These are phyloP conservation scores for Papilio elwesi DNA, from an alignment of 2,888 invertebrate genomes.

Conservation along the genomic window DNA sequence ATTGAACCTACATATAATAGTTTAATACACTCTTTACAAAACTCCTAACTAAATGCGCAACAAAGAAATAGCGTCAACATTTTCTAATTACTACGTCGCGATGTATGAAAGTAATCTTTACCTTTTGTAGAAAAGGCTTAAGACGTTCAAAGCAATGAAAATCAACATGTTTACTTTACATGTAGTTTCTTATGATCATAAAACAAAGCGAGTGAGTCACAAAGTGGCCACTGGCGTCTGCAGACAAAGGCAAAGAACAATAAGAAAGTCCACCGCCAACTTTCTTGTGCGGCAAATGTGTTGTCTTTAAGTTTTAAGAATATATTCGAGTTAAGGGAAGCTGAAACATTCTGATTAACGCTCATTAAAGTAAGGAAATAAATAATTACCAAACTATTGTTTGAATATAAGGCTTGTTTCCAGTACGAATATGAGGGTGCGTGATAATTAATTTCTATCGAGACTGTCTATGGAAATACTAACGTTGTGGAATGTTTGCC, in stretches of 20 bases:
- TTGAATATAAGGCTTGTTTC: slow-evolving; percentile 1
- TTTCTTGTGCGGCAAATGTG: slow-evolving; percentile 35
- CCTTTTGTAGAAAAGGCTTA: slow-evolving; percentile 33
- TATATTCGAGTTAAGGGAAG: slow-evolving; percentile 30
- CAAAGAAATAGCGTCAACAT: slow-evolving; percentile 33
- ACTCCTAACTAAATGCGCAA: slow-evolving; percentile 6
- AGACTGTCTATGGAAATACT: slow-evolving; percentile 14
- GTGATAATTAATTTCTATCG: slow-evolving; percentile 14
- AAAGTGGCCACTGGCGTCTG: slow-evolving; percentile 40
- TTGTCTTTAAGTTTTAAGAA: slow-evolving; percentile 38
- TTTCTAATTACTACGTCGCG: slow-evolving; percentile 36
- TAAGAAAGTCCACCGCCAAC: slow-evolving; percentile 35
- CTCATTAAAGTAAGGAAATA: background rate
- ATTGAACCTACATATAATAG: slow-evolving; percentile 7
- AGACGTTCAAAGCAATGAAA: slow-evolving; percentile 41
- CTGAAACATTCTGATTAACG: slow-evolving; percentile 19
- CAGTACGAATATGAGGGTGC: background rate
- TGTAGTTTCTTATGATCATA: slow-evolving; percentile 41
- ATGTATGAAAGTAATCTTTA: slow-evolving; percentile 37
- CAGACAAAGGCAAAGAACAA: slow-evolving; percentile 39
- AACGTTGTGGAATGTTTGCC: slow-evolving; percentile 43
- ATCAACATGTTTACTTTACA: slow-evolving; percentile 42
- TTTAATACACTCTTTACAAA: slow-evolving; percentile 14
- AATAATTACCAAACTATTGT: background rate
- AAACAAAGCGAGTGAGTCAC: slow-evolving; percentile 40